These are phyloP conservation scores for Drosophila nannoptera DNA, from an alignment of 1,140 invertebrate genomes.

Conservation along the genomic window DNA sequence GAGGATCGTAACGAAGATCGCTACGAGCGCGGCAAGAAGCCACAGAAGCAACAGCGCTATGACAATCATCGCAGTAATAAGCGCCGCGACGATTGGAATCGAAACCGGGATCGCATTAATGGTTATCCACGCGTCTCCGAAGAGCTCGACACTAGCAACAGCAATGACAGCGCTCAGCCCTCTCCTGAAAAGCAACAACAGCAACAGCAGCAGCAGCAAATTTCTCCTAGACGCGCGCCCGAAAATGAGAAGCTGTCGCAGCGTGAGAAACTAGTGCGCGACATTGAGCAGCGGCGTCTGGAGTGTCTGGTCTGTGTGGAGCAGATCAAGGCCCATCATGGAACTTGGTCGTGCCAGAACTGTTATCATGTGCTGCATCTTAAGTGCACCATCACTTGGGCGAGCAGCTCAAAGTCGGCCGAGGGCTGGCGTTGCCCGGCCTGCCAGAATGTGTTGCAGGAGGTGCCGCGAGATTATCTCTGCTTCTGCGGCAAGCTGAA, in stretches of 20 bases:
- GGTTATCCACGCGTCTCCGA: conserved; percentile 61
- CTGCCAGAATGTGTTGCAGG: conserved; percentile 87
- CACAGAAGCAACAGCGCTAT: conserved; percentile 71
- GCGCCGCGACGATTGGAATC: conserved; percentile 76
- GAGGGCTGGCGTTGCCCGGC: conserved; percentile 95
- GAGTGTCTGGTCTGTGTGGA: conserved; percentile 98
- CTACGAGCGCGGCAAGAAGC: conserved; percentile 55
- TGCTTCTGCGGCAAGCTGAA: conserved; percentile 91
- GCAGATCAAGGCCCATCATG: conserved; percentile 86
- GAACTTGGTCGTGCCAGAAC: conserved; percentile 93
- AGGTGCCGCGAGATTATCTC: conserved; percentile 86
- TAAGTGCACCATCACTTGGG: conserved; percentile 94
- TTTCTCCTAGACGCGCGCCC: conserved; percentile 42
- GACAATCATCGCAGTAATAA: conserved; percentile 78
- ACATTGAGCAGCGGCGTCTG: conserved; percentile 86
- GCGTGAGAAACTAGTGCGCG: conserved; percentile 88
- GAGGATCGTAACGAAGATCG: conserved; percentile 55
- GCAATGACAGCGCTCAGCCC: conserved; percentile 71
- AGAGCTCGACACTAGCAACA: conserved; percentile 70
- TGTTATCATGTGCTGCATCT: conserved; percentile 96
- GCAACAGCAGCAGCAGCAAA: conserved; percentile 65
- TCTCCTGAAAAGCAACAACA: conserved; percentile 72
- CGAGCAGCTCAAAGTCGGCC: conserved; percentile 87
- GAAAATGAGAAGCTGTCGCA: conserved; percentile 81
- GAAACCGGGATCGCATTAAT: conserved; percentile 74